Evolutionary conservation across 2,113 vertebrate species (phyloP).

Genomic region (Myiagra hebetior): DNA sequence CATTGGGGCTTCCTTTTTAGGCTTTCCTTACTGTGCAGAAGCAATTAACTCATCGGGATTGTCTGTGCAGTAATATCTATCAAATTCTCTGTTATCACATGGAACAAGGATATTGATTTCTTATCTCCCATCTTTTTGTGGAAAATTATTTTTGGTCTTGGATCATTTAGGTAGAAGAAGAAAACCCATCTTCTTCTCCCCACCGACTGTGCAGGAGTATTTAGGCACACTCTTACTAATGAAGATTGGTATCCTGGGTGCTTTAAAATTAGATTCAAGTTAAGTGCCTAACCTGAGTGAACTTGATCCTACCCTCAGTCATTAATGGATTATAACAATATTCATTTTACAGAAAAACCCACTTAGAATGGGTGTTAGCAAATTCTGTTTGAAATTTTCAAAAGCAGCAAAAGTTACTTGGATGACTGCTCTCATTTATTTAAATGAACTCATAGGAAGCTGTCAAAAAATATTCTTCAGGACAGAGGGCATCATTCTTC

Average conservation of each 20-base stretch:
- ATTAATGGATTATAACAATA: slow-evolving; percentile 24
- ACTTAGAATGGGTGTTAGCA: not conserved
- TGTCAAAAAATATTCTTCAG: not conserved
- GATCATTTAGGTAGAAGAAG: not conserved
- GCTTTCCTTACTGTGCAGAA: not conserved
- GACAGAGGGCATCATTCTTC: not conserved
- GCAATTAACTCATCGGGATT: not conserved
- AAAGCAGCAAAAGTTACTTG: not conserved
- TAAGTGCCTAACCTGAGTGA: slow-evolving; percentile 33
- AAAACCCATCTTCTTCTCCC: not conserved
- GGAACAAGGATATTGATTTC: not conserved
- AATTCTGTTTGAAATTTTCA: slow-evolving; percentile 15
- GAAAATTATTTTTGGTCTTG: not conserved
- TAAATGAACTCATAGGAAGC: not conserved
- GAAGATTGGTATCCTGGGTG: not conserved
- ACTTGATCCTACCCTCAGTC: not conserved
- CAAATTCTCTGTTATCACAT: not conserved
- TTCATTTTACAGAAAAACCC: not conserved
- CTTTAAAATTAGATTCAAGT: slow-evolving; percentile 22
- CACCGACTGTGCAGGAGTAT: not conserved
- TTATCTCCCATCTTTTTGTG: not conserved
- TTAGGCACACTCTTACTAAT: not conserved
- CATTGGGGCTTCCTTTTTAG: not conserved
- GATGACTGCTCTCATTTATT: not conserved
- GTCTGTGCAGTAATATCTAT: not conserved